Base-by-base conservation (phyloP, 2,888 invertebrate species). In the Anodontia alba region DNA sequence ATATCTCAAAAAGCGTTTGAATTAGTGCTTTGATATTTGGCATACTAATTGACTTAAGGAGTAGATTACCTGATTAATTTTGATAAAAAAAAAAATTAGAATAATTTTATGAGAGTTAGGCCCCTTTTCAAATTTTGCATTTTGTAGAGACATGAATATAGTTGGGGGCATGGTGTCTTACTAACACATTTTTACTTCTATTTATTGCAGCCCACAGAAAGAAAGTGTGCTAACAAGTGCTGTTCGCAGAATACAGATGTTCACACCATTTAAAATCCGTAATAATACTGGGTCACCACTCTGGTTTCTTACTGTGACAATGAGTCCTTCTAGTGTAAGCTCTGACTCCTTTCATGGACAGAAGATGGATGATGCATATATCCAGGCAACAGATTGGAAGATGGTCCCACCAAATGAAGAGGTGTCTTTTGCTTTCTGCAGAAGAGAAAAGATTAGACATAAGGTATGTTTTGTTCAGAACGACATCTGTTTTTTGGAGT, bases 231-330 rank as follows among this genome's bases (percentile, higher is more conserved):
- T 71, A 15, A 33, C 73, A n/a, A 62, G 73, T 46, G 71, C 54
- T n/a, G 62, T 73, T 23, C 79, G 86, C 33, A 96, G 97, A 23
- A 96, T 98, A 73, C 96, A 97, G 33, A 98, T 99, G 5, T 99
- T 99, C 95, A 97, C 99, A 83, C 99, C 99, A 0, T 99, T 98
- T 95, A 97, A 98, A 15, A 95, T 99, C 81, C 96, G 97, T 91
- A 99, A 99, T 95, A 97, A 98, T 86, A 98, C 98, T 0, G 99
- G 99, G 0, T 97, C 97, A 75, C 96, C 96, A 23, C 95, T 99
- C 29, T 96, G 96, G 95, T 99, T 98, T 95, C 97, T 97, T 81
- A 98, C 98, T 0, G 96, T 97, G 70, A 96, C 97, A 67, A 93
- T 94, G 5, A 93, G 94, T 17, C 94, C 94, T n/a, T 92, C 94